Percentiles rank a stretch among this genome's conserved stretches.
These are phyloP conservation scores for Drosophila trapezifrons DNA, from an alignment of 1,140 invertebrate genomes.

Conservation along the genomic window DNA sequence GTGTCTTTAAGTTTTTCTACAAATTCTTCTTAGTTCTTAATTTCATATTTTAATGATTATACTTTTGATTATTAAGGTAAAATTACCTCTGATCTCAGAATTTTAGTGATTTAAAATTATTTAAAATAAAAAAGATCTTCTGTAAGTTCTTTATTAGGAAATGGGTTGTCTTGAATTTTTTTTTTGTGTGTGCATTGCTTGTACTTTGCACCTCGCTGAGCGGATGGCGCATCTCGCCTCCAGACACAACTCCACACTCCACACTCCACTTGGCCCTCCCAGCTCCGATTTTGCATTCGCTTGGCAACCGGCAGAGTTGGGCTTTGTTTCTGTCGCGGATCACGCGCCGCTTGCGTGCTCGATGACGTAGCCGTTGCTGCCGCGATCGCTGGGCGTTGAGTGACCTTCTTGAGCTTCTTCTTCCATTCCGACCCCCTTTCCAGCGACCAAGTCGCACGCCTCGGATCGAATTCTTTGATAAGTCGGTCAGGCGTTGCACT, in stretches of 20 bases:
- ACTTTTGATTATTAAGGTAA: too few species aligned
- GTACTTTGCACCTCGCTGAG: constrained; percentile 66
- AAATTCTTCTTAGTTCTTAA: neutral
- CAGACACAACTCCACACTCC: constrained; percentile 13
- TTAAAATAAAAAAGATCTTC: too few species aligned
- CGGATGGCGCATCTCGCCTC: constrained; percentile 9
- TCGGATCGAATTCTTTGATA: constrained; percentile 47
- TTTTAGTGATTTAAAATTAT: neutral
- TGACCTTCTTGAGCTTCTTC: constrained; percentile 49
- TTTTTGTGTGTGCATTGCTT: constrained; percentile 23
- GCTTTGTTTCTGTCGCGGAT: constrained; percentile 25
- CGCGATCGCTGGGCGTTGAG: constrained; percentile 14
- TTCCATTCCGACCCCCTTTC: neutral
- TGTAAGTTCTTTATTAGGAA: too few species aligned
- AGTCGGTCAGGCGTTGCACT: constrained; percentile 44
- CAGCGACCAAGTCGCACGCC: constrained; percentile 37
- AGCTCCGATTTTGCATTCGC: constrained; percentile 35
- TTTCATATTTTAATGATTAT: neutral
- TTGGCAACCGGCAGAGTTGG: constrained; percentile 45
- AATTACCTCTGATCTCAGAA: too few species aligned
- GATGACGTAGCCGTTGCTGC: constrained; percentile 49
- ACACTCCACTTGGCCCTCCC: neutral
- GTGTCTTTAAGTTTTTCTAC: neutral
- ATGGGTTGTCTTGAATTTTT: too few species aligned
- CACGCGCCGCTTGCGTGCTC: constrained; percentile 61